Base-by-base conservation (phyloP, 2,113 vertebrate genomes). In the Dendropsophus ebraccatus region DNA sequence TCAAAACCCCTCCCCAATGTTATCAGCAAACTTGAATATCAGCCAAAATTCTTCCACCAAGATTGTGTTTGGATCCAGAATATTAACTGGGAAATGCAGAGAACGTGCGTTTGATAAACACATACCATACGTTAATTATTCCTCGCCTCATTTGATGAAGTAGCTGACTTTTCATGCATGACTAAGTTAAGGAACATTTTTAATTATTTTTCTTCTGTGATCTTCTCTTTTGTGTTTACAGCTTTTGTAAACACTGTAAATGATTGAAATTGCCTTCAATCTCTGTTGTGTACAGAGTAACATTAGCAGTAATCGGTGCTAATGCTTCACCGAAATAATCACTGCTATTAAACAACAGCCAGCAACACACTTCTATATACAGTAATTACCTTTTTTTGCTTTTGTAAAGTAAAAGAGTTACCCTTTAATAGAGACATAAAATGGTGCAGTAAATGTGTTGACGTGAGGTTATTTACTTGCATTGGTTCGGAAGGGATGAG, bases 261-360 rank as follows among this genome's bases (percentile, higher is more conserved):
- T 86, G 49, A 73, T 69, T 58, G 67, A 86, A 86, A 86, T 80
- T 80, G 76, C 76, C 41, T 81, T 73, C 28, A 78, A 86, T 80
- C 62, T 60, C 32, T 58, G 35, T 41, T 30, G 12, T 45, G 28
- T 32, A 41, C 60, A 54, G 58, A 72, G 50, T 25, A 70, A 52
- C 76, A 80, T 81, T 73, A 80, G 47, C 75, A 45, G 52, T 81
- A 84, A 84, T 77, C 56, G 45, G 56, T 49, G 54, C 54, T 77
- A 76, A 84, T 65, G 83, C 50, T 81, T 86, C 52, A 70, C 76
- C 21, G 65, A 12, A 78, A 73, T 86, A 86, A 80, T 56, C 30
- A 70, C n/a, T 45, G 76, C 75, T 86, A 81, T 47, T 81, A 81
- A 58, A 81, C 14, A 72, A 25, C 30, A 72, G 50, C 62, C 62